Conservation (phyloP, 2,888 invertebrate genomes). For the Acleris cristana region DNA sequence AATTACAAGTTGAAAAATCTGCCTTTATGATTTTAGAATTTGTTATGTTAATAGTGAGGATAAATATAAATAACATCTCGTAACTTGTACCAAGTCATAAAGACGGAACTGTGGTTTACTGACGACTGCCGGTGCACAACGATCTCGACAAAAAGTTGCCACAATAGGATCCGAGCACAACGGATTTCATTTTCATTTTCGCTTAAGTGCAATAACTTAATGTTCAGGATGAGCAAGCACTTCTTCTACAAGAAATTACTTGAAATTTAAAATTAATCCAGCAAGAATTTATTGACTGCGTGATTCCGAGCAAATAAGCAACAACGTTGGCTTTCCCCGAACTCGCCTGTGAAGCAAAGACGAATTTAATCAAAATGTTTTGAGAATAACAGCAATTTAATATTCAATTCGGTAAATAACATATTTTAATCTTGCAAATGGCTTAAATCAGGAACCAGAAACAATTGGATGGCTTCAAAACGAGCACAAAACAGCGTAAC, state of each 20-base stretch:
- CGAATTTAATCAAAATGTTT: constrained; percentile 34
- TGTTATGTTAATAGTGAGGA: no score
- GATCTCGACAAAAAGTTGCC: constrained; percentile 10
- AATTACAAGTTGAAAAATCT: no score
- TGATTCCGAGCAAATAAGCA: constrained; percentile 7
- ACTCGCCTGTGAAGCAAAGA: constrained; percentile 15
- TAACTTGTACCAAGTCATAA: constrained; percentile 6
- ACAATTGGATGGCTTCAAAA: constrained; percentile 48
- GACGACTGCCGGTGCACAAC: constrained; percentile 10
- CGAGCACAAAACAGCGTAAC: constrained; percentile 43
- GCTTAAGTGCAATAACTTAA: constrained; percentile 4
- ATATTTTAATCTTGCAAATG: constrained; percentile 49
- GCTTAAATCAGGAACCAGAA: constrained; percentile 49
- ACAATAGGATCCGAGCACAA: constrained; percentile 4
- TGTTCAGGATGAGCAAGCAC: not conserved
- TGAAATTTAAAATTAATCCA: not conserved
- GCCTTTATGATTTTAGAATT: no score
- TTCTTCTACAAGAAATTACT: not conserved
- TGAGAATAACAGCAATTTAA: constrained; percentile 37
- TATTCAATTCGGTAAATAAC: constrained; percentile 53
- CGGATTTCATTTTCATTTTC: constrained; percentile 10
- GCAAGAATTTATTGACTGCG: constrained; percentile 1
- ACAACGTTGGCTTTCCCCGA: constrained; percentile 9
- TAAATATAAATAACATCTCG: no score
- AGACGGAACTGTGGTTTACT: constrained; percentile 19